Evolutionary conservation across 2,797 vertebrate species (phyloP).

Genomic region (Rhincodon typus): DNA sequence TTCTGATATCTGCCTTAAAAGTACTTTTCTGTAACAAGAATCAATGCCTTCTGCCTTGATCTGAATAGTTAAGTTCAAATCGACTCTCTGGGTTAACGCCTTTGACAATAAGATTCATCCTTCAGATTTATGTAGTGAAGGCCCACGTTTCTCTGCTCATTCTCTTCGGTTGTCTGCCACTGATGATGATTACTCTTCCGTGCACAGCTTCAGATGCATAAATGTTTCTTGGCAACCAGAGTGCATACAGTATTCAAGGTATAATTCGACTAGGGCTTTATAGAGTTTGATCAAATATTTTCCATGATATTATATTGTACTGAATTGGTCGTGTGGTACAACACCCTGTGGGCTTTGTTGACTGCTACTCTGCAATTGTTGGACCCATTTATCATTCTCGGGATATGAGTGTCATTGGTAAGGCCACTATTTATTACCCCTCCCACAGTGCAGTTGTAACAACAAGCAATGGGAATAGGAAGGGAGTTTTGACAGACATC

Average conservation of each 20-base stretch:
- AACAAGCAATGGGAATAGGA: no score
- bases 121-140: not conserved
- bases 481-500: no score
- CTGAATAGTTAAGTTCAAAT: not conserved
- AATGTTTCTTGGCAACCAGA: not conserved
- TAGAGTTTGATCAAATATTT: not conserved
- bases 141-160: not conserved
- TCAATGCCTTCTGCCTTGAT: not conserved
- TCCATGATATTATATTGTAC: not conserved
- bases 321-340: not conserved
- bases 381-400: not conserved
- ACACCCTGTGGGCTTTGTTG: not conserved
- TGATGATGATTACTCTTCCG: no score
- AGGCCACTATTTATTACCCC: no score
- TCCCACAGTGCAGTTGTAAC: no score
- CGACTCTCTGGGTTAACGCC: not conserved
- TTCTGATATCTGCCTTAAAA: not conserved
- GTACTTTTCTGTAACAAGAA: not conserved
- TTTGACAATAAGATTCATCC: not conserved
- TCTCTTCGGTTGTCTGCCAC: not conserved
- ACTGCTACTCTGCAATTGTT: not conserved
- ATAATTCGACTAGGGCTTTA: not conserved
- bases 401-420: no score
- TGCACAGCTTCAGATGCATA: not conserved
- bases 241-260: not conserved